Evolutionary conservation across 1,140 invertebrate species (phyloP), one percentile per base, ranked within the genome.

Genomic region (Cydia amplana): DNA sequence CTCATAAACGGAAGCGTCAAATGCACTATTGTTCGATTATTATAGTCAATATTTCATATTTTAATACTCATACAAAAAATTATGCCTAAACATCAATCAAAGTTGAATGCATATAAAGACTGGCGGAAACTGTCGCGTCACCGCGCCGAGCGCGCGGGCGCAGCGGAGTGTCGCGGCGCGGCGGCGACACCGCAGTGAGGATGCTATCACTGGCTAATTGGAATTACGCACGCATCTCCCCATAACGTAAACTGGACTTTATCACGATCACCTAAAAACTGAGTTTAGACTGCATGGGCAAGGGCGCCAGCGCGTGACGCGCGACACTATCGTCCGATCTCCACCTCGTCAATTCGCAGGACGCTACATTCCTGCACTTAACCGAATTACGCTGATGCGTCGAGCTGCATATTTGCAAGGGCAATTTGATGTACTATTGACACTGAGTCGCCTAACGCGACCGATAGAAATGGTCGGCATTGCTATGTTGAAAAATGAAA

Each of bases 181-280:
- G 79, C 79, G 82, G 83, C 82, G 82, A 84, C 78, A 74, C 74
- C 80, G 80, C 78, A 78, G 80, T 74, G 72, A 75, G 77, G 83
- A 83, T 85, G 78, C 83, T 81, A 85, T 83, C 83, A 74, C 73
- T 55, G 75, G 78, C 76, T 79, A 82, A 85, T 84, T 84, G 78
- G 67, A 51, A 46, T 67, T 46, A 51, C 28, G 28, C 28, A 36
- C 28, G 64, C 28, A 36, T 60, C 18, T 60, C 55, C 55, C 23
- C 55, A 23, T 36, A 36, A 16, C 0, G 28, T n/a, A 65, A 65
- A 65, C 25, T n/a, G 12, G 64, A 32, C 64, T 20, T 65, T 65
- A 65, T n/a, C 3, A 23, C 9, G 16, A 23, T 20, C 55, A 60
- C 7, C 20, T 20, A 0, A 23, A 60, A 10, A 23, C 55, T 23